Conservation (phyloP, 2,888 invertebrate species). For the Proisotoma minuta region DNA sequence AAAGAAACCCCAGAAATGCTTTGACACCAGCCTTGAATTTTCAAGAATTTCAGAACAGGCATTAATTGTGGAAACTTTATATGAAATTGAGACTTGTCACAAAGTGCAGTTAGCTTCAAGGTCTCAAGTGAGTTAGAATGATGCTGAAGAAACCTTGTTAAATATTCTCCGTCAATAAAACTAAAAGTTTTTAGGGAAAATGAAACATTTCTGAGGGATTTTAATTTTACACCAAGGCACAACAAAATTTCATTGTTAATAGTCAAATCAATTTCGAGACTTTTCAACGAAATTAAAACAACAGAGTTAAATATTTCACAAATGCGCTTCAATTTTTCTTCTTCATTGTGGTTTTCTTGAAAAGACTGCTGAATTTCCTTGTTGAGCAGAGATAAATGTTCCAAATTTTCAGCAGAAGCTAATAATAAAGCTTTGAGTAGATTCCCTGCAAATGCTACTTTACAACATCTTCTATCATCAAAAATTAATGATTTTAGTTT, state of each 20-base stretch:
- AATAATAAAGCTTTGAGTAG: constrained; percentile 6
- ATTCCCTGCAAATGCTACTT: background rate
- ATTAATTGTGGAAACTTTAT: constrained; percentile 17
- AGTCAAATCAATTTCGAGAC: constrained; percentile 19
- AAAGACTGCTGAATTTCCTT: background rate
- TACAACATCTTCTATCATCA: constrained; percentile 26
- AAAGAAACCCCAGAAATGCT: constrained; percentile 21
- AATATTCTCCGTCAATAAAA: constrained; percentile 10
- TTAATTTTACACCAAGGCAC: background rate
- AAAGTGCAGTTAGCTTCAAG: constrained; percentile 20
- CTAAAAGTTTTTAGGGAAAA: constrained; percentile 20
- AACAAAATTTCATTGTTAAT: constrained; percentile 15
- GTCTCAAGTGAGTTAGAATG: constrained; percentile 13
- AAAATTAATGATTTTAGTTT: constrained; percentile 26
- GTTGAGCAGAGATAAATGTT: background rate
- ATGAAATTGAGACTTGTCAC: constrained; percentile 24
- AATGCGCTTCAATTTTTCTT: background rate
- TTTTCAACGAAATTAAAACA: constrained; percentile 1
- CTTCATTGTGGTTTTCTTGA: background rate
- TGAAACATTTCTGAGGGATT: constrained; percentile 6
- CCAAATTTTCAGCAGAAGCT: constrained; percentile 8
- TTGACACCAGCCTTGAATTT: constrained; percentile 34
- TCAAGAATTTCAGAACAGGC: constrained; percentile 9
- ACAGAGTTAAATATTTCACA: constrained; percentile 12
- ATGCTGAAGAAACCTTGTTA: constrained; percentile 12